These are phyloP conservation scores for Eumaeus atala DNA, from an alignment of 1,140 invertebrate species.

Conservation along the genomic window DNA sequence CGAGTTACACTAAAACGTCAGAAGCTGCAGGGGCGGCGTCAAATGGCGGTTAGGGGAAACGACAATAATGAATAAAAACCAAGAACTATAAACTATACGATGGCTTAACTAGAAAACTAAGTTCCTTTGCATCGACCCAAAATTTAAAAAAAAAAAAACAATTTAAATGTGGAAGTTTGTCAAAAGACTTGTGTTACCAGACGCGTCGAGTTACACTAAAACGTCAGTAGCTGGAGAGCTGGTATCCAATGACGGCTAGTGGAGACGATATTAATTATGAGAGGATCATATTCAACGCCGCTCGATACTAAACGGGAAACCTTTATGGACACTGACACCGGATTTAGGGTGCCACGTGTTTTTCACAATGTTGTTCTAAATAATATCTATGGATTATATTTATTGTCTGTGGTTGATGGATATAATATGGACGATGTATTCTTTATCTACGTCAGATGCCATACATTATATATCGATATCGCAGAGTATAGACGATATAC, in stretches of 20 bases:
- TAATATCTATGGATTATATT: no score
- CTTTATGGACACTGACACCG: constrained; percentile 14
- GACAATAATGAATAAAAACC: no score
- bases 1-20: constrained; percentile 47
- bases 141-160: background rate
- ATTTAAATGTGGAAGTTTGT: constrained; percentile 2
- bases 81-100: no score
- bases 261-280: constrained; percentile 17
- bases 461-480: no score
- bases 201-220: constrained; percentile 43
- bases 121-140: background rate
- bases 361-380: no score
- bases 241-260: constrained; percentile 13
- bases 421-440: no score
- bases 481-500: no score
- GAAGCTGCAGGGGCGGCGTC: constrained; percentile 15
- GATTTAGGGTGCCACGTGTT: background rate
- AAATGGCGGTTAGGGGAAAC: constrained; percentile 7
- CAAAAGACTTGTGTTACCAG: constrained; percentile 7
- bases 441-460: no score
- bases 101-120: background rate
- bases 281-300: constrained; percentile 13
- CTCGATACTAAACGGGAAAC: constrained; percentile 13
- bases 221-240: constrained; percentile 26
- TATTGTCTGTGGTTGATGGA: no score